These are phyloP conservation scores for Adineta ricciae DNA, from an alignment of 2,888 invertebrate species.

Conservation along the genomic window DNA sequence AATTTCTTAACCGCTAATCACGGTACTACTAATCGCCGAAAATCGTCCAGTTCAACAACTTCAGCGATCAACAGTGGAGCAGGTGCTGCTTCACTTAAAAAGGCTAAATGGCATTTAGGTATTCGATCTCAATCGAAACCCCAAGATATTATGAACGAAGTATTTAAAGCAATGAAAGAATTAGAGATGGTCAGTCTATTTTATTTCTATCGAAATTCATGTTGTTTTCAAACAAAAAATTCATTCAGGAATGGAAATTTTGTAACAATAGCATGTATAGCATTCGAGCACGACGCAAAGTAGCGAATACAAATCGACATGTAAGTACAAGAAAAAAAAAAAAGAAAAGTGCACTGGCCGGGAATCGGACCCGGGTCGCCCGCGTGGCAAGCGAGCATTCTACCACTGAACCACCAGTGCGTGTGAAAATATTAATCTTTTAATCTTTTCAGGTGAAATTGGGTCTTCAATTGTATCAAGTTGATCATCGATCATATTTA, in stretches of 20 bases:
- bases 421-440: not conserved
- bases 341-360: slow-evolving; percentile 42
- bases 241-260: slow-evolving; percentile 34
- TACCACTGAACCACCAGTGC: slow-evolving; percentile 50
- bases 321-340: slow-evolving; percentile 32
- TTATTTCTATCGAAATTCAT: not conserved
- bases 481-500: slow-evolving; percentile 91
- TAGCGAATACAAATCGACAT: slow-evolving; percentile 16
- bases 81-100: slow-evolving; percentile 19
- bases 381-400: slow-evolving; percentile 50
- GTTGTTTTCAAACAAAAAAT: no score
- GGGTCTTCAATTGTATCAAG: slow-evolving; percentile 96
- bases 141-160: slow-evolving; percentile 98
- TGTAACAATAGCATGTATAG: slow-evolving; percentile 33
- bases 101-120: slow-evolving; percentile 93
- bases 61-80: not conserved
- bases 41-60: not conserved
- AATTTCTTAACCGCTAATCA: not conserved
- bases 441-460: slow-evolving; percentile 47
- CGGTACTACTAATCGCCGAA: not conserved
- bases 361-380: slow-evolving; percentile 50
- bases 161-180: slow-evolving; percentile 84
- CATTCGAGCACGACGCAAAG: slow-evolving; percentile 21
- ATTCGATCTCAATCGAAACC: slow-evolving; percentile 97
- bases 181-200: slow-evolving; percentile 22